Evolutionary conservation across 1,140 invertebrate genomes (phyloP).

Genomic region (Yoshiicerus persimilis): DNA sequence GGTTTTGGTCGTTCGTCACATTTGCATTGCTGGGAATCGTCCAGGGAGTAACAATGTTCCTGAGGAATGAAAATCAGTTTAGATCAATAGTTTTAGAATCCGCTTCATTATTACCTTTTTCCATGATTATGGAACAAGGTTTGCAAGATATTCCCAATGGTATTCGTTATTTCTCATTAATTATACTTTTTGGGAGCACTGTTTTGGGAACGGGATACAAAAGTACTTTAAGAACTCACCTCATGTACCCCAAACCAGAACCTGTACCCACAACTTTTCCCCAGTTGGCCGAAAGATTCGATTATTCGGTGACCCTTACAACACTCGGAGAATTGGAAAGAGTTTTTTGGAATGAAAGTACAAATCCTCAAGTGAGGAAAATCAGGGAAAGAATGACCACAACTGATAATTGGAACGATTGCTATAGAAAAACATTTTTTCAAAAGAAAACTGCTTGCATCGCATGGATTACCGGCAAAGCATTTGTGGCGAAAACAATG

Average conservation of each 20-base stretch:
- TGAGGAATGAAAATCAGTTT: neutral
- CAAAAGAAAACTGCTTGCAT: neutral
- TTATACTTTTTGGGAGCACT: neutral
- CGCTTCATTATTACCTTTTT: too few species aligned
- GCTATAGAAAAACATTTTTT: neutral
- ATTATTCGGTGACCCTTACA: neutral
- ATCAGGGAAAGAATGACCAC: neutral
- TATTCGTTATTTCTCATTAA: neutral
- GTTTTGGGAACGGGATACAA: slow-evolving; percentile 26
- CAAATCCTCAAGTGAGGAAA: neutral
- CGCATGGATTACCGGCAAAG: neutral
- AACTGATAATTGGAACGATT: neutral
- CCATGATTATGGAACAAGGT: too few species aligned
- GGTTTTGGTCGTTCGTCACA: too few species aligned
- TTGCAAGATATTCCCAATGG: too few species aligned
- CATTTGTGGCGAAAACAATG: neutral
- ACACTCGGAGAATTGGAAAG: neutral
- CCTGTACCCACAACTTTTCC: neutral
- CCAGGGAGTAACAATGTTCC: too few species aligned
- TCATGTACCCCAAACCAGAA: slow-evolving; percentile 9
- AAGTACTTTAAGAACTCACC: neutral
- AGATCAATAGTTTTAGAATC: too few species aligned
- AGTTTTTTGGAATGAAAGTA: neutral
- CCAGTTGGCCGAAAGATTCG: neutral
- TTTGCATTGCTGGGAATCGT: too few species aligned